These are phyloP conservation scores for Gadus macrocephalus DNA, from an alignment of 2,113 vertebrate genomes.

Conservation along the genomic window DNA sequence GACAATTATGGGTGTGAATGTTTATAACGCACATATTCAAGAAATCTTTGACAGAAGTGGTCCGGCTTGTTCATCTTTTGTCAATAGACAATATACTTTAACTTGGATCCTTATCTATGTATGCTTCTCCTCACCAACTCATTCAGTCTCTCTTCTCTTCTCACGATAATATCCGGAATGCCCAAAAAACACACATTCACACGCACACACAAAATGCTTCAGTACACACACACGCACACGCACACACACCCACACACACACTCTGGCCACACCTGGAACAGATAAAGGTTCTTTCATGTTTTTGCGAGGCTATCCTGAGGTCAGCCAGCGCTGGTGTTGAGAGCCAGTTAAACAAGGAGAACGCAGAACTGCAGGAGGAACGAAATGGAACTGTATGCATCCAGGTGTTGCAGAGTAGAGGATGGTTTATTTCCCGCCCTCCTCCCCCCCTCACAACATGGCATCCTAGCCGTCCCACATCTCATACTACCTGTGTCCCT, in stretches of 20 bases:
- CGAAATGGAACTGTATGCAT: slow-evolving; percentile 64
- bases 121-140: neutral
- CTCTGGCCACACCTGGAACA: slow-evolving; percentile 72
- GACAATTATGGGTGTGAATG: too few species aligned
- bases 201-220: neutral
- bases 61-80: too few species aligned
- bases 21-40: too few species aligned
- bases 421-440: slow-evolving; percentile 49
- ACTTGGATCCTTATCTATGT: neutral
- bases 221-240: neutral
- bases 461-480: slow-evolving; percentile 25
- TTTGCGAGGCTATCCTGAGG: slow-evolving; percentile 63
- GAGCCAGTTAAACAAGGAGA: slow-evolving; percentile 66
- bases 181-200: too few species aligned
- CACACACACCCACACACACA: neutral
- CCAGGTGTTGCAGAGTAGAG: slow-evolving; percentile 61
- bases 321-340: slow-evolving; percentile 70
- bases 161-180: neutral
- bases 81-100: too few species aligned
- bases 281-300: slow-evolving; percentile 78
- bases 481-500: slow-evolving; percentile 43
- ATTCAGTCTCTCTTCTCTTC: too few species aligned
- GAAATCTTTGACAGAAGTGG: too few species aligned
- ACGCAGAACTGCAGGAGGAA: slow-evolving; percentile 59
- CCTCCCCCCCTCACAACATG: slow-evolving; percentile 27